Base-by-base conservation (phyloP, 2,888 invertebrate species). In the Lithophane leautieri region DNA sequence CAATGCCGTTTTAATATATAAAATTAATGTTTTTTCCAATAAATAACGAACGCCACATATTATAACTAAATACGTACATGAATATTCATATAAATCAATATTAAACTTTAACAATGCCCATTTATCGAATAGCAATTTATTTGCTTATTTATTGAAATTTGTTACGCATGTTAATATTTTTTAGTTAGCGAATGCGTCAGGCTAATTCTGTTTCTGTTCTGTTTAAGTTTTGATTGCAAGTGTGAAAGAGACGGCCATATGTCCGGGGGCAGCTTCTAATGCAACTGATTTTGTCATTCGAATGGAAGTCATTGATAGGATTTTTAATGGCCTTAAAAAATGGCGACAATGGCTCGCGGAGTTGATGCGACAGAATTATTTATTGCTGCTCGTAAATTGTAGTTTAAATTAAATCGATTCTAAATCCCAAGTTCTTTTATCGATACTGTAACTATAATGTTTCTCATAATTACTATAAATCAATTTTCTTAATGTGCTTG, bases 21-120 rank as follows among this genome's bases (percentile, higher is more conserved):
- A 90, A 89, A 90, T 89, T 88, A 91, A 88, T 90, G 87, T 87
- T 85, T 83, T 87, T 89, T 90, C 76, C 89, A 91, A 92, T 91
- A 92, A 91, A 91, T 91, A 90, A 86, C 87, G 80, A 90, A 90
- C 89, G 87, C 87, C 85, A 87, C 89, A 90, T 87, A 92, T 91
- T 91, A 90, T 92, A 92, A 93, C 91, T 92, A 93, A 93, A 92
- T 90, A 90, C 86, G 88, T 90, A 92, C 93, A 95, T 96, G 96
- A 96, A 96, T 96, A 96, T 96, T 96, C 96, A 96, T 96, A 96
- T 96, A 96, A 96, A 95, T 96, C 96, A 96, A 93, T 90, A 94
- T 94, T 93, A 93, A 89, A 90, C 90, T 91, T 86, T 92, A 94
- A 96, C 95, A 95, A 95, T 94, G 90, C 89, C 87, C 93, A 93